Percentiles rank a stretch among this genome's conserved stretches.
phyloP scores from a whole-genome alignment of 2,797 vertebrate species.

The Tenualosa ilisha region DNA sequence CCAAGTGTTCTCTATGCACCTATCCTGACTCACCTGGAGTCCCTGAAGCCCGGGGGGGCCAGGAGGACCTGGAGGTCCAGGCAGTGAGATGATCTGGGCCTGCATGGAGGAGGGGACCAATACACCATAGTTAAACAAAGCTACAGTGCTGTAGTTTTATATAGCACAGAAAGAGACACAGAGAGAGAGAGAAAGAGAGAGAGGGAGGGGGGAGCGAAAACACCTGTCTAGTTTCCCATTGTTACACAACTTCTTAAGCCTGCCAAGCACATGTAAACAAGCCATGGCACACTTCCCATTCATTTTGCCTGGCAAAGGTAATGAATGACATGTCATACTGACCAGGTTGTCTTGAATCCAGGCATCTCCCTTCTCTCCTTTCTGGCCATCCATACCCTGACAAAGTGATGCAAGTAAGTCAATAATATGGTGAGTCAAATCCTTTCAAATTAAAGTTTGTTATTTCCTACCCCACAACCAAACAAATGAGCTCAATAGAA shows the following conservation, averaged over 20 bases:
- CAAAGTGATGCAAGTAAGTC: constrained; percentile 8
- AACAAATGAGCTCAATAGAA: not conserved
- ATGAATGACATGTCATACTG: constrained; percentile 52
- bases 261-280: not conserved
- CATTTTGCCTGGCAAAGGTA: not conserved
- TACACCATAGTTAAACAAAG: not conserved
- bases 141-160: not conserved
- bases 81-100: constrained; percentile 87
- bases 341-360: constrained; percentile 88
- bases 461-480: not conserved
- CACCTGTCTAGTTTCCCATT: constrained; percentile 1
- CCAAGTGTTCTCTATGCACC: not conserved
- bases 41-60: constrained; percentile 81
- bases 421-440: not conserved
- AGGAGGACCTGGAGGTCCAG: constrained; percentile 83
- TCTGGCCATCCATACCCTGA: constrained; percentile 85
- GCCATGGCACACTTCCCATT: not conserved
- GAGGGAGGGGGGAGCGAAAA: not conserved
- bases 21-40: constrained; percentile 64
- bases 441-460: not conserved
- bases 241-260: not conserved
- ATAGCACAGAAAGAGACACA: not conserved
- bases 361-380: constrained; percentile 87
- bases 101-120: constrained; percentile 45
- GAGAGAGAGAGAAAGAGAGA: too few species aligned